phyloP scores from a whole-genome alignment of 2,888 invertebrate species.

The Ligdia adustata region DNA sequence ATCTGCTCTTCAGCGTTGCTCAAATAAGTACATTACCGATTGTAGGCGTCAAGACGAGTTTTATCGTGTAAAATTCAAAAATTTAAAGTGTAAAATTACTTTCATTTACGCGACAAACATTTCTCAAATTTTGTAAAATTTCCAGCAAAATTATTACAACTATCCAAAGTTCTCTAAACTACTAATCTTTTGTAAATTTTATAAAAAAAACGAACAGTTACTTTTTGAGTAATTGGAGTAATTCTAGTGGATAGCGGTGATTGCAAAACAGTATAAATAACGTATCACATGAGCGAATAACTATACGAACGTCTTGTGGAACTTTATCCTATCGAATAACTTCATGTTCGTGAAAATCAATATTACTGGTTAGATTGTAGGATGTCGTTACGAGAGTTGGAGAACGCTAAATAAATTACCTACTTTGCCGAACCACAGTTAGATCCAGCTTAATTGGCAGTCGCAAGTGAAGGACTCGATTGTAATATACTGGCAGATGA shows the following conservation, averaged over 20 bases:
- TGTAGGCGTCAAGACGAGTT: conserved; percentile 10
- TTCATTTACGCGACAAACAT: too few species aligned
- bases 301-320: too few species aligned
- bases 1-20: background rate
- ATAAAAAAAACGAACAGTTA: too few species aligned
- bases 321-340: conserved; percentile 11
- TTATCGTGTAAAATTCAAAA: conserved; percentile 14
- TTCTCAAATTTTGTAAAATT: too few species aligned
- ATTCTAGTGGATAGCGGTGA: too few species aligned
- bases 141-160: too few species aligned
- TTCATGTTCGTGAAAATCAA: conserved; percentile 17
- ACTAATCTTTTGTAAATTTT: too few species aligned
- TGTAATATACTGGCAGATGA: conserved; percentile 1
- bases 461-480: conserved; percentile 20
- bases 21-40: conserved; percentile 4
- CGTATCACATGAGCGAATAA: too few species aligned
- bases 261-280: too few species aligned
- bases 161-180: too few species aligned
- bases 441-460: conserved; percentile 26
- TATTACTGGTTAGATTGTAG: conserved; percentile 21
- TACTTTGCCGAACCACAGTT: conserved; percentile 28
- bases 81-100: background rate
- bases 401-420: conserved; percentile 28
- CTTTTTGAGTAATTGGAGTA: too few species aligned
- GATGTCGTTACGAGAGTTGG: conserved; percentile 25